Base-by-base conservation (phyloP, 2,113 vertebrate genomes). In the Silurus glanis region DNA sequence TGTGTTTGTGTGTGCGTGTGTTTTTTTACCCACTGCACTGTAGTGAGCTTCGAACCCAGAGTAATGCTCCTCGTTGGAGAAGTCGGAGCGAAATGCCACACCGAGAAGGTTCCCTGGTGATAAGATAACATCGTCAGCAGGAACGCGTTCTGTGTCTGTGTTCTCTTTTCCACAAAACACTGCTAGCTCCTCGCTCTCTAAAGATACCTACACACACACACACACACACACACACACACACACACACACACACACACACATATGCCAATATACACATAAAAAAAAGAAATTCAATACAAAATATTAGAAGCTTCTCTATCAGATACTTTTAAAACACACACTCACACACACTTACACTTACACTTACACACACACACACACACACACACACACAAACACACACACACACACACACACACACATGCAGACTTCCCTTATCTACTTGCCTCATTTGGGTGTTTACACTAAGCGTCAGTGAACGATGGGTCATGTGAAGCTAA, bases 61-160 rank as follows among this genome's bases (percentile, higher is more conserved):
- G 94, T 95, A 97, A 13, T 95, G 94, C 53, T 98, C 97, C 91
- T 99, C 97, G 0, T 99, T 96, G 88, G 98, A 99, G 93, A 98
- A 99, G 93, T 99, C 98, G 0, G 98, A 98, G 82, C 90, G 91
- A 93, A 99, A 99, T 0, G 92, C 92, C 9, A 99, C 74, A 0
- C 95, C 95, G 90, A 99, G 95, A 74, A 92, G 93, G 85, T 94
- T 95, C 2, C 95, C 92, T 0, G 96, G 95, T 17, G 97, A 97
- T 0, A 92, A 89, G 87, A 98, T 93, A 28, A 95, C 87, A 86
- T 94, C 94, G 85, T 94, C 93, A 7, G 93, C 95, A 0, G 98
- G 98, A 5, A 97, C 95, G 75, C 92, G 94, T 88, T 99, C 98
- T 0, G 98, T 98, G 90, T 99, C 98, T 0, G 96, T 97, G 0